Evolutionary conservation across 2,888 invertebrate species (phyloP).

Genomic region (Stenodema calcarata): DNA sequence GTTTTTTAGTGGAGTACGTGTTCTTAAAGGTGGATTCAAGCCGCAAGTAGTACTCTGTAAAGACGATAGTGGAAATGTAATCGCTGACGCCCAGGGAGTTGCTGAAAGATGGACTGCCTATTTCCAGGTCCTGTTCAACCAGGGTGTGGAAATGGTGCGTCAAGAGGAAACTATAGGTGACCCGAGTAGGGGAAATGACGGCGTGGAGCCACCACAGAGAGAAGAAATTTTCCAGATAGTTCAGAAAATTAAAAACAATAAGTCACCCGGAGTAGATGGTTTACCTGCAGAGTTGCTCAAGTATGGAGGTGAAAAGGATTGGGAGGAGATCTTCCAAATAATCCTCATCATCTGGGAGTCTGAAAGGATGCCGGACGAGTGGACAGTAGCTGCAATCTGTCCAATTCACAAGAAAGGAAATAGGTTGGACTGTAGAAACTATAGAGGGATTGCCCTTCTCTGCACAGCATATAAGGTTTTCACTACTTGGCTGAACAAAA

Average conservation of each 20-base stretch:
- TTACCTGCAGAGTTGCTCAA: not conserved
- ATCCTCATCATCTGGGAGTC: not conserved
- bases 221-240: not conserved
- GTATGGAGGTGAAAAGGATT: not conserved
- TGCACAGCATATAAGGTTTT: not conserved
- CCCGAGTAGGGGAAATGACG: not conserved
- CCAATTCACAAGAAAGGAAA: slow-evolving; percentile 5
- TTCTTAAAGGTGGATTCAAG: not conserved
- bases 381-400: not conserved
- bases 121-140: not conserved
- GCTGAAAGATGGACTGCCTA: not conserved
- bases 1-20: not conserved
- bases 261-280: not conserved
- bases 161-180: not conserved
- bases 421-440: not conserved
- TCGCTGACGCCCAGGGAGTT: not conserved
- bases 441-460: not conserved
- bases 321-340: not conserved
- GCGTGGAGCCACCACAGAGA: not conserved
- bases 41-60: not conserved
- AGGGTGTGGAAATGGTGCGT: not conserved
- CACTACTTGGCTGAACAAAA: not conserved
- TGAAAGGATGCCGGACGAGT: not conserved
- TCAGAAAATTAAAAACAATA: not conserved
- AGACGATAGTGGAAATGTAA: not conserved